Evolutionary conservation across 1,140 invertebrate species (phyloP).

Genomic region (Globodera ellingtonae): DNA sequence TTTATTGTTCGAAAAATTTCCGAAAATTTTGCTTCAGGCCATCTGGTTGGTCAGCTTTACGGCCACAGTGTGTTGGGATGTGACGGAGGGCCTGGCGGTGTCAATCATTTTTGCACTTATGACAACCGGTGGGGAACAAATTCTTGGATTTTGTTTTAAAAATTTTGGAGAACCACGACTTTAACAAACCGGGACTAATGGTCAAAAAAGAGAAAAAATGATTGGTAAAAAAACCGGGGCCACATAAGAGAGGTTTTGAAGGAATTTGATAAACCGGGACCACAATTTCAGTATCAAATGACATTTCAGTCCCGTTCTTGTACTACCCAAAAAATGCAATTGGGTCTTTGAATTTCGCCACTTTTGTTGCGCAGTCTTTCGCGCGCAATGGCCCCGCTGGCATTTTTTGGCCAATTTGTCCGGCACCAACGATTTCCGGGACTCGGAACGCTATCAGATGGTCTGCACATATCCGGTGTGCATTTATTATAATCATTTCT

Average conservation of each 20-base stretch:
- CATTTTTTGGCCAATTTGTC: conserved; percentile 59
- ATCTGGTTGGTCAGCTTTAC: conserved; percentile 63
- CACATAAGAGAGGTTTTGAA: too few species aligned
- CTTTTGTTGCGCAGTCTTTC: conserved; percentile 19
- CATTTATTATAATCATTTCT: conserved; percentile 7
- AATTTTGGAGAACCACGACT: too few species aligned
- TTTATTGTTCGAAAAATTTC: not conserved
- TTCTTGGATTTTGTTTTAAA: too few species aligned
- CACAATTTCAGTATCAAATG: too few species aligned
- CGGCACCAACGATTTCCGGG: conserved; percentile 61
- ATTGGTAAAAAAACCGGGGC: too few species aligned
- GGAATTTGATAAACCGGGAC: too few species aligned
- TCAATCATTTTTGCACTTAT: conserved; percentile 59
- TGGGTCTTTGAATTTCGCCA: conserved; percentile 11
- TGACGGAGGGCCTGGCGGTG: conserved; percentile 55
- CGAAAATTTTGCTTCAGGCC: conserved; percentile 34
- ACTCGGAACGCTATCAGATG: conserved; percentile 57
- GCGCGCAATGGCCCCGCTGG: conserved; percentile 55
- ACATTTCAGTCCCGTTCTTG: not conserved
- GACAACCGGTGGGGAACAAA: conserved; percentile 49
- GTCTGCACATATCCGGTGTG: conserved; percentile 35
- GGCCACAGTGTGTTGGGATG: conserved; percentile 58
- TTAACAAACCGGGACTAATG: too few species aligned
- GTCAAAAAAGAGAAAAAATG: too few species aligned
- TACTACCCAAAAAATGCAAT: not conserved